Base-by-base conservation (phyloP, 2,797 vertebrate genomes). In the Spinus pinus region DNA sequence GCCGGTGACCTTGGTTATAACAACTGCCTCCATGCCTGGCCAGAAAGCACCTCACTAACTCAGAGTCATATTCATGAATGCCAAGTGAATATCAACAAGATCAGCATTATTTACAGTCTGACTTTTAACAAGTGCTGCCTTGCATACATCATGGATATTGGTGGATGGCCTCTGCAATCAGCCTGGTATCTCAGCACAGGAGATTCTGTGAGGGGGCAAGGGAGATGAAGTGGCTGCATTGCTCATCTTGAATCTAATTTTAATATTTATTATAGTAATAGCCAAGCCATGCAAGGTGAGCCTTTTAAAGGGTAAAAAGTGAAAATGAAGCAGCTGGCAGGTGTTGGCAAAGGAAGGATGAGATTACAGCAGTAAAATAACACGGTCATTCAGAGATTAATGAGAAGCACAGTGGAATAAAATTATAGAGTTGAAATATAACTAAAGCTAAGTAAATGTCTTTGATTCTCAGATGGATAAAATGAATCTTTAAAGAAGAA, bases 301-400 rank as follows among this genome's bases (percentile, higher is more conserved):
- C 93, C 81, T 96, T 95, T 91, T 96, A 97, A 95, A 97, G 96
- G 96, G 95, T 97, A 95, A 94, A 92, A 95, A 90, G 88, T 96
- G 94, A 93, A 94, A 95, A 95, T 93, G 91, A 93, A 81, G 80
- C 94, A 93, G 91, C 91, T 95, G 94, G 95, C 93, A 96, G 94
- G 87, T 95, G 80, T 91, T 95, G 91, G 91, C 91, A 93, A 94
- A 94, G 94, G 89, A 96, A 95, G 94, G 65, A 93, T 93, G 89
- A 96, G 94, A 96, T 97, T 96, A 96, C 84, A 83, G 87, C 75
- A 33, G 93, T 95, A 69, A 96, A 95, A 96, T 94, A 96, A 92
- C 91, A 88, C 73, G 30, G 86, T 95, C 92, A 92, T 94, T 94
- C 87, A 81, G 89, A 96, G 89, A 96, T 95, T 95, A 96, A 94